Evolutionary conservation across 2,113 vertebrate species (phyloP).

Genomic region (Ctenomys sociabilis): DNA sequence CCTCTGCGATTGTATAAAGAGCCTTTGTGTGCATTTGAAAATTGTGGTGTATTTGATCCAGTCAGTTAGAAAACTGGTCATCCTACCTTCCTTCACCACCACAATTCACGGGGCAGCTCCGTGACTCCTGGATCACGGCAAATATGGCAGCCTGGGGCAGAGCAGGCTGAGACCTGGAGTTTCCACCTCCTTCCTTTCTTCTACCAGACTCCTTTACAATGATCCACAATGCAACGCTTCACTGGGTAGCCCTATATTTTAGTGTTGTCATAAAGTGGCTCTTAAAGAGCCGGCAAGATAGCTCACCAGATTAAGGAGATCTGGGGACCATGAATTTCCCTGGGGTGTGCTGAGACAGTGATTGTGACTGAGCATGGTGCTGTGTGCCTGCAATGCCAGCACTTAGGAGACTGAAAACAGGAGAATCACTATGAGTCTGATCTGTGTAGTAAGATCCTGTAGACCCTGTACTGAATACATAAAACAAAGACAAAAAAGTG

Average conservation of each 20-base stretch:
- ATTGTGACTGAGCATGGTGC: too few relatives aligned
- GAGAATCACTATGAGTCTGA: too few relatives aligned
- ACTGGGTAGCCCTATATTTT: not conserved
- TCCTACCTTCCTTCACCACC: not conserved
- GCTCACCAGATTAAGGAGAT: too few relatives aligned
- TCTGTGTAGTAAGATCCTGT: too few relatives aligned
- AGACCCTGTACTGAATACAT: too few relatives aligned
- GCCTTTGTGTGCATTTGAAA: constrained; percentile 10
- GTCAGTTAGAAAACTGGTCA: not conserved
- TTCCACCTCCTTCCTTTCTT: not conserved
- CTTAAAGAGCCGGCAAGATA: not conserved
- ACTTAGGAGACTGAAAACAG: too few relatives aligned
- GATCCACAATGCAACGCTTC: not conserved
- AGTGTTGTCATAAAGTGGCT: constrained; percentile 4
- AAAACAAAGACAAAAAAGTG: not conserved
- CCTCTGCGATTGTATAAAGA: not conserved
- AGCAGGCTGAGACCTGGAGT: not conserved
- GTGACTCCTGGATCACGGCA: not conserved
- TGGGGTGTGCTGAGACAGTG: too few relatives aligned
- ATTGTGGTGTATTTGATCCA: not conserved
- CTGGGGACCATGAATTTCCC: too few relatives aligned
- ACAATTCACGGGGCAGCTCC: not conserved
- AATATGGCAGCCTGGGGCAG: not conserved
- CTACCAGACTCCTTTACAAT: not conserved
- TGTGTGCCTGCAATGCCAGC: too few relatives aligned